Conservation (phyloP, 2,797 vertebrate species). For the Hybognathus amarus region DNA sequence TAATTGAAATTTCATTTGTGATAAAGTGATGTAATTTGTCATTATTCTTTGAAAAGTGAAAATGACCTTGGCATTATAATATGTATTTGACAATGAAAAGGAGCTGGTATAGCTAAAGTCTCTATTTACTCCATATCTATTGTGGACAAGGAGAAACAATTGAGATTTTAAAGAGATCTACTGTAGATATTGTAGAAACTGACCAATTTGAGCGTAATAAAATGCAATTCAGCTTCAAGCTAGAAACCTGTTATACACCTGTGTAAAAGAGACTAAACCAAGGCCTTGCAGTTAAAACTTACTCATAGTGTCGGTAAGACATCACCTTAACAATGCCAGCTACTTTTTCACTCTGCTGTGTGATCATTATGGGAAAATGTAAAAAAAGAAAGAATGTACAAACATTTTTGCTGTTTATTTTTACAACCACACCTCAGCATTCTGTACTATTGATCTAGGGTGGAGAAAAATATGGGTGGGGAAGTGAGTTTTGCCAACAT, state of each 20-base stretch:
- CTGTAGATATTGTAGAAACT: neutral
- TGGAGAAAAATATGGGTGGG: constrained; percentile 65
- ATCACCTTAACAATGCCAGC: constrained; percentile 32
- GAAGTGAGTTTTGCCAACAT: constrained; percentile 62
- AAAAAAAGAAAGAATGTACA: constrained; percentile 58
- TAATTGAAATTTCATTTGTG: neutral
- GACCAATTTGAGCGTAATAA: neutral
- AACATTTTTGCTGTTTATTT: constrained; percentile 63
- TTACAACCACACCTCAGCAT: constrained; percentile 58
- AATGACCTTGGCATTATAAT: neutral
- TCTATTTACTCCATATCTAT: neutral
- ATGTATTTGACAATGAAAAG: neutral
- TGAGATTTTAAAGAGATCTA: neutral
- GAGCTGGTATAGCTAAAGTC: neutral
- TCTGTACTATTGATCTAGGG: constrained; percentile 64
- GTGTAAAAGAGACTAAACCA: constrained; percentile 8
- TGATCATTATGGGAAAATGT: constrained; percentile 56
- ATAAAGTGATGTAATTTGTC: neutral
- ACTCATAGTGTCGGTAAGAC: neutral
- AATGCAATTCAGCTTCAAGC: constrained; percentile 2
- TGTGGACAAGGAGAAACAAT: neutral
- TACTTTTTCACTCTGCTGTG: constrained; percentile 38
- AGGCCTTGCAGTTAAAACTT: neutral
- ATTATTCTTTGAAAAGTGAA: neutral
- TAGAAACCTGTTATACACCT: neutral